These are phyloP conservation scores for Hypomesus transpacificus DNA, from an alignment of 2,113 vertebrate species.

Conservation along the genomic window DNA sequence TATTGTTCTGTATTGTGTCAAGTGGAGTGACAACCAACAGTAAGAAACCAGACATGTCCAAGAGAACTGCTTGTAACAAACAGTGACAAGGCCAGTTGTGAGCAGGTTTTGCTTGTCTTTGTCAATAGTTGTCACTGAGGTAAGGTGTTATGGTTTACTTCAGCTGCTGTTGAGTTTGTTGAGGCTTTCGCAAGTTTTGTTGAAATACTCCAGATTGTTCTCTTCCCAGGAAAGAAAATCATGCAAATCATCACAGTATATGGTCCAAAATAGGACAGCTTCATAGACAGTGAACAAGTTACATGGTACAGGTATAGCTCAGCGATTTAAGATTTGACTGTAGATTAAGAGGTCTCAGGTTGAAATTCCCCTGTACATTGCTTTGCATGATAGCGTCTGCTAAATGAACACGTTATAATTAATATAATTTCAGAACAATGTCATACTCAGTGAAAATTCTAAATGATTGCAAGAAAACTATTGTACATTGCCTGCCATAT, in stretches of 20 bases:
- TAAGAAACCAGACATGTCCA: background rate
- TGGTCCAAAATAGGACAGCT: constrained; percentile 35
- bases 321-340: too few species aligned
- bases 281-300: too few species aligned
- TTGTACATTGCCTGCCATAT: too few species aligned
- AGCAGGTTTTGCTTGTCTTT: background rate
- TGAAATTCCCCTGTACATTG: too few species aligned
- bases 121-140: background rate
- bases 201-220: constrained; percentile 14
- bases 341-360: too few species aligned
- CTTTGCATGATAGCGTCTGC: too few species aligned
- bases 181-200: background rate
- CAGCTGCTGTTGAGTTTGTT: background rate
- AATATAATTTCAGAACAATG: too few species aligned
- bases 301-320: too few species aligned
- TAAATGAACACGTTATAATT: too few species aligned
- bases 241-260: constrained; percentile 20
- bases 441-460: too few species aligned
- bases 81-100: background rate
- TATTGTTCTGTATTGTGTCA: background rate
- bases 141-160: background rate
- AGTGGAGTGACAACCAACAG: background rate
- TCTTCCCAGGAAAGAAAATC: constrained; percentile 17
- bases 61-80: background rate
- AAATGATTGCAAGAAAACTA: too few species aligned